Evolutionary conservation across 2,888 invertebrate genomes (phyloP).

Genomic region (Netelia virgata): DNA sequence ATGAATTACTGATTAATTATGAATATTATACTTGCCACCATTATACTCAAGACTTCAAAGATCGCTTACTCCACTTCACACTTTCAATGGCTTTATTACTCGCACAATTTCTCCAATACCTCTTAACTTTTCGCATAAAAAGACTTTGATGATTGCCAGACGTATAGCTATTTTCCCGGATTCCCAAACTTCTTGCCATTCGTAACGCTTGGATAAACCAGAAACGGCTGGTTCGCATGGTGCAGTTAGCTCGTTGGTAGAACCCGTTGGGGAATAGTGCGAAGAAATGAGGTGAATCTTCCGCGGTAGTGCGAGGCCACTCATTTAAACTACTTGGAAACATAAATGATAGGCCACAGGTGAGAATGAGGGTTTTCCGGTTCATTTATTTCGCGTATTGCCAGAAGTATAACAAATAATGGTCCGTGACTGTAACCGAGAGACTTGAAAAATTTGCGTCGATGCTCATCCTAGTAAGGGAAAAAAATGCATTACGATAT

Average conservation of each 20-base stretch:
- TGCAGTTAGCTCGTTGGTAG: slow-evolving; percentile 45
- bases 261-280: slow-evolving; percentile 10
- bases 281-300: slow-evolving; percentile 66
- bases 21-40: slow-evolving; percentile 21
- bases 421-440: not conserved
- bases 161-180: slow-evolving; percentile 8
- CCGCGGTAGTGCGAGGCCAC: slow-evolving; percentile 25
- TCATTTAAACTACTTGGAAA: slow-evolving; percentile 18
- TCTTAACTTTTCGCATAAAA: slow-evolving; percentile 29
- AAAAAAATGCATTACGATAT: not conserved
- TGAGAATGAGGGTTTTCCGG: slow-evolving; percentile 8
- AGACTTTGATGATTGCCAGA: slow-evolving; percentile 43
- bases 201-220: slow-evolving; percentile 42
- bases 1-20: not conserved
- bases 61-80: slow-evolving; percentile 19
- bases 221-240: slow-evolving; percentile 47
- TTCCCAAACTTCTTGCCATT: slow-evolving; percentile 50
- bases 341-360: not conserved
- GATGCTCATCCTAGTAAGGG: slow-evolving; percentile 3
- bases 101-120: slow-evolving; percentile 21
- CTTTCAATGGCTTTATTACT: slow-evolving; percentile 20
- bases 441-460: not conserved
- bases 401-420: not conserved
- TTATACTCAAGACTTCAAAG: slow-evolving; percentile 46
- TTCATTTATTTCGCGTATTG: not conserved